Conservation (phyloP, 1,140 invertebrate species). For the Pogonomyrmex barbatus region DNA sequence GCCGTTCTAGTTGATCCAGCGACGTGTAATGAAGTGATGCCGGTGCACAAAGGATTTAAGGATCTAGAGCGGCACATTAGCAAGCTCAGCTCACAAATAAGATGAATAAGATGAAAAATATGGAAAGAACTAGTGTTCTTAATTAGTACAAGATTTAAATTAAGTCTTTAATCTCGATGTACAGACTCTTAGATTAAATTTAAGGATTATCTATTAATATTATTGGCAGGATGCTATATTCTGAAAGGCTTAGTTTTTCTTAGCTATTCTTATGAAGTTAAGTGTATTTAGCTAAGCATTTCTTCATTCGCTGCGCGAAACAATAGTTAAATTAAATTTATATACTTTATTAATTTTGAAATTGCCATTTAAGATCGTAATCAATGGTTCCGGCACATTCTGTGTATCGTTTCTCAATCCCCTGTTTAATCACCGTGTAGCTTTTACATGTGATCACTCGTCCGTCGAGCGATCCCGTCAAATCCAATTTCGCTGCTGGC, state of each 20-base stretch:
- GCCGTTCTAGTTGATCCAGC: neutral
- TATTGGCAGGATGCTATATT: neutral
- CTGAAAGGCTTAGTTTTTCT: neutral
- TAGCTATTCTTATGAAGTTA: neutral
- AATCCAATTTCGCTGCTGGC: conserved; percentile 53
- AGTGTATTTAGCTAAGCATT: neutral
- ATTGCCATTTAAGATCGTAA: neutral
- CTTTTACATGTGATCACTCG: conserved; percentile 49
- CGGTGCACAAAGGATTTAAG: neutral
- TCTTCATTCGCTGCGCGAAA: neutral
- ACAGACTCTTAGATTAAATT: neutral
- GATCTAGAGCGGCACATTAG: neutral
- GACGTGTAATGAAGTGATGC: conserved; percentile 19
- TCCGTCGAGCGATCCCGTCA: conserved; percentile 29
- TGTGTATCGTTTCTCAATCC: neutral
- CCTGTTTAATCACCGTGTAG: conserved; percentile 43
- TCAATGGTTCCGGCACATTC: neutral
- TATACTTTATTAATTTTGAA: neutral
- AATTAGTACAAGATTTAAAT: neutral
- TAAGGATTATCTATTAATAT: neutral
- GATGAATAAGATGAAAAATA: conserved; percentile 1
- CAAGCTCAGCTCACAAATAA: neutral
- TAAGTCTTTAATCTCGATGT: neutral
- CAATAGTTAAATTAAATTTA: neutral
- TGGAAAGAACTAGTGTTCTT: neutral